A percentile compares a stretch with the other conserved stretches of the same genome.
Evolutionary conservation across 2,113 vertebrate genomes (phyloP).

Genomic region (Gallinago undulata): DNA sequence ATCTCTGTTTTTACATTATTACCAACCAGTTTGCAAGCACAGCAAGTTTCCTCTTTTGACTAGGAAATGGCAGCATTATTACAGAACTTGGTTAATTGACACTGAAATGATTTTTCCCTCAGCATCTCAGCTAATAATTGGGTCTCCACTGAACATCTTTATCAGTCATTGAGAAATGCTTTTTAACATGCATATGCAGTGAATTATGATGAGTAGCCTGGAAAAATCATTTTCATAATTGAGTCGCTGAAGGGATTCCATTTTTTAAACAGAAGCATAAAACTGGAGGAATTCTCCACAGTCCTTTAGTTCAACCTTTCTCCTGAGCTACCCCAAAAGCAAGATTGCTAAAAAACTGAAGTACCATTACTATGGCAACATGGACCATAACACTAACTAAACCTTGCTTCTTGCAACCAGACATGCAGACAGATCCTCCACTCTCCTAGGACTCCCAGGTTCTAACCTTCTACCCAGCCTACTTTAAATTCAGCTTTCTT

Average conservation of each 20-base stretch:
- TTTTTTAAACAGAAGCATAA: background rate
- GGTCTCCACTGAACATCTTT: background rate
- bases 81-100: background rate
- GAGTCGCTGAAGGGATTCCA: background rate
- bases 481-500: background rate
- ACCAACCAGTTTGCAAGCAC: background rate
- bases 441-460: background rate
- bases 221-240: background rate
- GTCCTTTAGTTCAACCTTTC: background rate
- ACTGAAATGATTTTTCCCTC: background rate
- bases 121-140: background rate
- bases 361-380: background rate
- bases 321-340: background rate
- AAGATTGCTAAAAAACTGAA: background rate
- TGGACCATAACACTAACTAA: rapidly evolving
- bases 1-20: background rate
- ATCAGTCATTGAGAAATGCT: background rate
- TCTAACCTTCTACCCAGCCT: background rate
- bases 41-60: background rate
- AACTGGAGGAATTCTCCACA: background rate
- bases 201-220: background rate
- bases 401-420: background rate
- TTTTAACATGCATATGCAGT: background rate
- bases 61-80: background rate
- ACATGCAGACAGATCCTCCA: background rate